Evolutionary conservation across 1,140 invertebrate species (phyloP), one percentile per base, ranked within the genome.

Genomic region (Drosophila nikananu): DNA sequence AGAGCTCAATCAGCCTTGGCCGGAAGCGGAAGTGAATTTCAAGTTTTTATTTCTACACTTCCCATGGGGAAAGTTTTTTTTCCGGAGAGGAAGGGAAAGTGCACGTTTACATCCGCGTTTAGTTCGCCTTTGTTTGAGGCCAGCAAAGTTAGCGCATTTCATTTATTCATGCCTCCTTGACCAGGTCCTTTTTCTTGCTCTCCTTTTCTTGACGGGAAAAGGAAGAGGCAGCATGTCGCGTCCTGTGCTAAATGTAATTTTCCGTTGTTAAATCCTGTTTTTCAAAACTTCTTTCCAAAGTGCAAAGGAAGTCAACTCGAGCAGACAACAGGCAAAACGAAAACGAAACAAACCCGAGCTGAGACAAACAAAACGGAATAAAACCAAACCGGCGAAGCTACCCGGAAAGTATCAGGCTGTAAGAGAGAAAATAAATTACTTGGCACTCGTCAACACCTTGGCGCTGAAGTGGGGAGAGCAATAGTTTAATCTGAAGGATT

Each of bases 221-320:
- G 71, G 55, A 73, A 37, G 48, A 63, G 76, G 75, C 64, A 70
- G 76, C 68, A 86, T 71, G 84, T 72, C 67, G 70, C 55, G 68
- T 90, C 81, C 81, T 63, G 74, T 75, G 81, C 86, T 87, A 84
- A 89, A 89, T 89, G 84, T 89, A 89, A 89, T 89, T 89, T 89
- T 90, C 84, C 84, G 86, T 89, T 90, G 81, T 89, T 89, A 89
- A 89, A 90, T 89, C 86, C 84, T 89, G 86, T 86, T 90, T 89
- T 89, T 90, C 77, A 90, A 90, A 89, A 89, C 81, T 90, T 89
- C 59, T 81, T 78, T 72, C 66, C 77, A 80, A 87, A 87, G 83
- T 90, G 81, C 86, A 89, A 81, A 83, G 81, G 81, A 90, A 89
- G 86, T 90, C 86, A 90, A 90, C 84, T 89, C 83, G 78, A 79